Evolutionary conservation across 2,888 invertebrate genomes (phyloP).

Genomic region (Ectemnius continuus): DNA sequence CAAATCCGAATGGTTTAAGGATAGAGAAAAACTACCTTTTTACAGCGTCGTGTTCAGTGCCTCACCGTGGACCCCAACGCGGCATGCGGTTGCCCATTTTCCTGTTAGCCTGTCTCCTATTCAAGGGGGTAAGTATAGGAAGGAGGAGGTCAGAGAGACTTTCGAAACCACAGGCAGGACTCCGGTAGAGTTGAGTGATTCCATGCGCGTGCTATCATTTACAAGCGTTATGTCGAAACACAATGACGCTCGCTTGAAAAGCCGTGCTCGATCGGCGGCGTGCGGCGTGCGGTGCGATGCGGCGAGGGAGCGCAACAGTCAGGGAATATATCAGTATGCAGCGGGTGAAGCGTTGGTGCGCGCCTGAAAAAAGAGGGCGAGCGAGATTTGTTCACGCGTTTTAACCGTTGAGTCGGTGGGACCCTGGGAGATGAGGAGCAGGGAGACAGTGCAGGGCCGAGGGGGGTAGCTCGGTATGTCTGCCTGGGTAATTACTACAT

Average conservation of each 20-base stretch:
- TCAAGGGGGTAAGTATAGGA: constrained; percentile 78
- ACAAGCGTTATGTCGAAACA: background rate
- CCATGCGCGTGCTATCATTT: background rate
- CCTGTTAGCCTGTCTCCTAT: constrained; percentile 78
- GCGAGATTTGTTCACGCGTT: constrained; percentile 6
- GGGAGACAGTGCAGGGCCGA: constrained; percentile 22
- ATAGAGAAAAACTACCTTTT: constrained; percentile 18
- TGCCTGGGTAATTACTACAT: constrained; percentile 67
- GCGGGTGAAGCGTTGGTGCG: background rate
- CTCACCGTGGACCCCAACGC: constrained; percentile 73
- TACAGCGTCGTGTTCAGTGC: constrained; percentile 58
- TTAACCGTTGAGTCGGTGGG: constrained; percentile 15
- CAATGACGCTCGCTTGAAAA: background rate
- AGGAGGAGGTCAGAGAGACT: too few relatives aligned
- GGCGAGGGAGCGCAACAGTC: background rate
- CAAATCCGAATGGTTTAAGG: too few relatives aligned
- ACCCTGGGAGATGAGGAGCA: constrained; percentile 13
- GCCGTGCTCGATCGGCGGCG: background rate
- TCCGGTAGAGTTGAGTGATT: background rate
- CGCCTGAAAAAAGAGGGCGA: constrained; percentile 15
- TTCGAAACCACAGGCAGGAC: background rate
- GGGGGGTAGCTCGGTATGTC: constrained; percentile 69
- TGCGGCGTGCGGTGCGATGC: too few relatives aligned
- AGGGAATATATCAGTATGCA: constrained; percentile 6
- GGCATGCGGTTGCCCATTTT: constrained; percentile 79